A percentile compares a stretch with the other conserved stretches of the same genome.
phyloP scores from a whole-genome alignment of 2,797 vertebrate species.

The Galagoides demidoff region DNA sequence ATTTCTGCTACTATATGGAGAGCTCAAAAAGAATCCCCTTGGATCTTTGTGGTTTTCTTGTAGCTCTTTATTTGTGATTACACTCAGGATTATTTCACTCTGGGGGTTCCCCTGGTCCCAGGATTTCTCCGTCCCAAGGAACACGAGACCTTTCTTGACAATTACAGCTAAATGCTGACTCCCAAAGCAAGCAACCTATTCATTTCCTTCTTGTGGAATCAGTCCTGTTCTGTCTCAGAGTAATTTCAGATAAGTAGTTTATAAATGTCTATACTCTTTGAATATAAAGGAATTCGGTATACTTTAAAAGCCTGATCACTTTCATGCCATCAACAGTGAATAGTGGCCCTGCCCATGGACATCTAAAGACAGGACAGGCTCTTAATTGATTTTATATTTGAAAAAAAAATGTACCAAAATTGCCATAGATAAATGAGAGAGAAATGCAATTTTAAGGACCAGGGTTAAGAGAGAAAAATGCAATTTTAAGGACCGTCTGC shows the following conservation, averaged over 20 bases:
- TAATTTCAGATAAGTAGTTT: background rate
- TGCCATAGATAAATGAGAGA: background rate
- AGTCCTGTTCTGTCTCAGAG: background rate
- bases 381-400: background rate
- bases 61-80: background rate
- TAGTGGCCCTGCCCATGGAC: background rate
- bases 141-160: background rate
- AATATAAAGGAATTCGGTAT: background rate
- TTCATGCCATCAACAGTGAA: background rate
- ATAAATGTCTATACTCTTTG: background rate
- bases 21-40: background rate
- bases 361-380: background rate
- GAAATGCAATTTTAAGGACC: background rate
- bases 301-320: constrained; percentile 13
- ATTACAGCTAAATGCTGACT: rapidly evolving
- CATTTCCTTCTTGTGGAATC: background rate
- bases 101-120: background rate
- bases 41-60: background rate
- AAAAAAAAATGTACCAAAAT: background rate
- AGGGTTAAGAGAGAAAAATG: background rate
- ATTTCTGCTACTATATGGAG: background rate
- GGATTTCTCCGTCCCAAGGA: background rate
- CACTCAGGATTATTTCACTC: background rate
- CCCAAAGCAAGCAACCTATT: background rate
- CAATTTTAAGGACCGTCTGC: background rate